Evolutionary conservation across 2,797 vertebrate genomes (phyloP).

Genomic region (Silurus lanzhouensis): DNA sequence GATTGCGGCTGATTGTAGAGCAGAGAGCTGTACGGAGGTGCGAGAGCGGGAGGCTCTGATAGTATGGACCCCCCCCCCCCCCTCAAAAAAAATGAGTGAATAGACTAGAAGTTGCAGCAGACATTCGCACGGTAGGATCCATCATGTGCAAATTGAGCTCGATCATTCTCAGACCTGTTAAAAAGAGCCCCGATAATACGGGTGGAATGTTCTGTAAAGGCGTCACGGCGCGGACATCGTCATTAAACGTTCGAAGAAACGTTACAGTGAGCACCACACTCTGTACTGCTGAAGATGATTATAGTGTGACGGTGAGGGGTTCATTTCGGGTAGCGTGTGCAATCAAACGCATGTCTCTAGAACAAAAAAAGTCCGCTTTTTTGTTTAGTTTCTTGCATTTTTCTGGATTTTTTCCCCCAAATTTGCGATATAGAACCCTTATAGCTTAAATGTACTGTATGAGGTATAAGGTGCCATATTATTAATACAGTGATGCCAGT

Average conservation of each 20-base stretch:
- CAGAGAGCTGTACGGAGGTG: conserved; percentile 14
- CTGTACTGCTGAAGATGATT: neutral
- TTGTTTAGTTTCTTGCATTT: neutral
- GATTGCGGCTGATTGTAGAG: conserved; percentile 36
- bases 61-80: neutral
- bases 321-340: no score
- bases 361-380: neutral
- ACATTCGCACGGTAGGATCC: neutral
- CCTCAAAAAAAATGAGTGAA: neutral
- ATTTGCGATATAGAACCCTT: no score
- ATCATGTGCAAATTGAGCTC: conserved; percentile 17
- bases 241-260: neutral
- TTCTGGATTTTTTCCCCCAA: neutral
- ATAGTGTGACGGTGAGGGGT: neutral
- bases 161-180: neutral
- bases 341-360: no score
- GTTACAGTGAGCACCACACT: neutral
- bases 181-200: neutral
- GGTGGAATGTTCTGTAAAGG: neutral
- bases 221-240: neutral
- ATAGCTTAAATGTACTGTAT: neutral
- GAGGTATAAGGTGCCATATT: neutral
- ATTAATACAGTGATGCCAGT: neutral
- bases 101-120: conserved; percentile 3
- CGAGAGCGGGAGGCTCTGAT: neutral